phyloP scores from a whole-genome alignment of 2,797 vertebrate genomes.

The Podarcis lilfordi region DNA sequence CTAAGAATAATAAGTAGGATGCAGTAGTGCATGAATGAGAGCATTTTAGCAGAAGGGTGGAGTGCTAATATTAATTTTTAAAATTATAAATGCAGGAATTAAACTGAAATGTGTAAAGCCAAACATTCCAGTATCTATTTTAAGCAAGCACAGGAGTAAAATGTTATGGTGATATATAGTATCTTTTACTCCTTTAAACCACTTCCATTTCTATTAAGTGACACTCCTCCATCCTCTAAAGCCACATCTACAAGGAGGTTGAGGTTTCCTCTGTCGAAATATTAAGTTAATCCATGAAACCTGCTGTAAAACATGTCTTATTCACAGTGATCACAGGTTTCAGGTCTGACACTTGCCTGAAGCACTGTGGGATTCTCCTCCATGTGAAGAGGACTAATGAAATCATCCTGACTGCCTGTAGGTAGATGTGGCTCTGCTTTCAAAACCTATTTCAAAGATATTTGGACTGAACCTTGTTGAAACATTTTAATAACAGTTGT shows the following conservation, averaged over 20 bases:
- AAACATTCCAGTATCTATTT: background rate
- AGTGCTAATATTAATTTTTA: background rate
- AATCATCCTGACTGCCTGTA: slow-evolving; percentile 39
- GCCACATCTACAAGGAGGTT: background rate
- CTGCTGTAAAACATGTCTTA: slow-evolving; percentile 48
- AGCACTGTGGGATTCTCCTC: slow-evolving; percentile 43
- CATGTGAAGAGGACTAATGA: slow-evolving; percentile 46
- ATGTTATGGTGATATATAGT: background rate
- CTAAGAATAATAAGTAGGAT: background rate
- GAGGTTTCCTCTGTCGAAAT: slow-evolving; percentile 27
- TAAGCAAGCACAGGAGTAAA: background rate
- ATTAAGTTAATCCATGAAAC: slow-evolving; percentile 42
- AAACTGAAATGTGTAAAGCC: background rate
- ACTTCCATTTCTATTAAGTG: background rate
- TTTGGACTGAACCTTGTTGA: background rate
- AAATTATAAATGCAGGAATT: background rate
- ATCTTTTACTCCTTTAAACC: background rate
- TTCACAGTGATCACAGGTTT: background rate
- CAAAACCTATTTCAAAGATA: slow-evolving; percentile 13
- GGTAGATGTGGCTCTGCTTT: slow-evolving; percentile 1
- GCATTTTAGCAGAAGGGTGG: background rate
- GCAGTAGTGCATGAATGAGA: background rate
- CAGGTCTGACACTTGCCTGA: slow-evolving; percentile 64
- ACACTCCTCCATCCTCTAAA: background rate
- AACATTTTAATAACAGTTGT: slow-evolving; percentile 28